Percentiles rank a stretch among this genome's conserved stretches.
Evolutionary conservation across 1,140 invertebrate species (phyloP).

Genomic region (Hirudo medicinalis): DNA sequence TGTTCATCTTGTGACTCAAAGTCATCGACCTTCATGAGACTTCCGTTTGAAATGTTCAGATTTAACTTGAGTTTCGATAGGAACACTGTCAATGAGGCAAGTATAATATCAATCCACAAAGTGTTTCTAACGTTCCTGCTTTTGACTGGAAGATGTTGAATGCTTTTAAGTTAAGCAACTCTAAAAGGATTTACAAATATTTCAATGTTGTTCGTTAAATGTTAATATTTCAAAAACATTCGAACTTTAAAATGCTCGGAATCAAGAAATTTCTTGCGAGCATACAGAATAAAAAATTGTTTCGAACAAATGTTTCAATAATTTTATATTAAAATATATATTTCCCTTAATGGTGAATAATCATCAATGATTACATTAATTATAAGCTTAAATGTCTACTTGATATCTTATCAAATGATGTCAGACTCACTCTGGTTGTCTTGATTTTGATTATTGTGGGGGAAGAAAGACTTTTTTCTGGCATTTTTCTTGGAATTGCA

Average conservation of each 20-base stretch:
- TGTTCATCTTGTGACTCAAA: neutral
- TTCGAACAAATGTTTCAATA: no score
- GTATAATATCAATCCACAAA: no score
- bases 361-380: neutral
- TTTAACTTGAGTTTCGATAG: constrained; percentile 9
- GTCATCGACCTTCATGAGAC: neutral
- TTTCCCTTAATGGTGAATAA: neutral
- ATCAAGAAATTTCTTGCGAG: no score
- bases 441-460: neutral
- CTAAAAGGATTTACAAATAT: no score
- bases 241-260: no score
- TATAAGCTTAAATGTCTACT: neutral
- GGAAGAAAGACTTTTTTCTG: constrained; percentile 3
- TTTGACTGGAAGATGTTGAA: no score
- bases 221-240: no score
- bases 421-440: neutral
- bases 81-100: neutral
- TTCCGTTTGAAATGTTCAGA: constrained; percentile 5
- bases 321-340: no score
- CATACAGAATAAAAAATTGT: no score
- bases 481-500: neutral
- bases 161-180: no score
- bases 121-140: no score
- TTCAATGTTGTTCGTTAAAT: no score
- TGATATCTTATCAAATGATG: neutral